Evolutionary conservation across 1,140 invertebrate species (phyloP), one percentile per base, ranked within the genome.

Genomic region (Brachionus rubens): DNA sequence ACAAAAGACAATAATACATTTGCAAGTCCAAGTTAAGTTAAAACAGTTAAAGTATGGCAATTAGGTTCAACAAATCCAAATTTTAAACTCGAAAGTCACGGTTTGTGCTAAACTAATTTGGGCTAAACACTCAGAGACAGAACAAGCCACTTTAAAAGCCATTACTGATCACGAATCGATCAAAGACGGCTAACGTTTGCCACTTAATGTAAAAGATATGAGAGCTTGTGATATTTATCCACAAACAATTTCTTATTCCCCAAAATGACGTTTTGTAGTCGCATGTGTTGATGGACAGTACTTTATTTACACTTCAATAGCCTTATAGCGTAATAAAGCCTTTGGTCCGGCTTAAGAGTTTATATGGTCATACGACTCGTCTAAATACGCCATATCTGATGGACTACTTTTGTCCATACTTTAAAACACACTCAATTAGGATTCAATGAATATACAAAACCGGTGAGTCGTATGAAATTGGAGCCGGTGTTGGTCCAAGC

Each of bases 1-100:
- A 96, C 97, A 0, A 99, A 99, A 84, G 97, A 99, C 82, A 99
- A 98, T 83, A 99, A 99, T 82, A 98, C 96, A n/a, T 99, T 99
- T 87, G 97, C 96, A 4, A 96, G 93, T 82, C 96, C 96, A 26
- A 98, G 96, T 21, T 87, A 99, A 1, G 97, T 99, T 85, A 89
- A 93, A 78, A 98, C 94, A 1, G 90, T 99, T 5, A 99, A 99
- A 88, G 92, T 91, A 83, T 98, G 95, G 95, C 94, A 98, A 81
- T 87, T 98, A 16, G 97, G 96, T 2, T 97, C 95, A 0, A 90
- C 90, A n/a, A 91, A 91, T 1, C 92, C 96, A 0, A 99, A 99
- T 85, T 99, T 99, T 82, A 99, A 96, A 0, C 83, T 99, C 4
- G 95, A 99, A 82, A 96, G 96, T 0, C 97, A 99, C 80, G 95